These are phyloP conservation scores for Chloroclysta siterata DNA, from an alignment of 2,888 invertebrate genomes.

Conservation along the genomic window DNA sequence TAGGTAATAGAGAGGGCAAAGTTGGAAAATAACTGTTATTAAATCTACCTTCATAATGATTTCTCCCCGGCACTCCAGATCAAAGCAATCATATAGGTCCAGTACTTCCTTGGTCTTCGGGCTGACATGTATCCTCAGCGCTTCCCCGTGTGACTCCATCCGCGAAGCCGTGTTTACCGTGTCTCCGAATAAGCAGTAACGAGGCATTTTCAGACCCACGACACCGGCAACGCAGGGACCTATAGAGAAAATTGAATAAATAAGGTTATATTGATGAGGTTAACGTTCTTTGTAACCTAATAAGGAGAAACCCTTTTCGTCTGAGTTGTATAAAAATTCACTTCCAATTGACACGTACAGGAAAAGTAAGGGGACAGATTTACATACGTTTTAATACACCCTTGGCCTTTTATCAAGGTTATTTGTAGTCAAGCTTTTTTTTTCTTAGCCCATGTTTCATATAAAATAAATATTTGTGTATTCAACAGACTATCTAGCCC, in stretches of 20 bases:
- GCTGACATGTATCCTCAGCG: conserved; percentile 96
- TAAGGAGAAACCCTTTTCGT: too few relatives aligned
- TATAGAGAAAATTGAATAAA: conserved; percentile 46
- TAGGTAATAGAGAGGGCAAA: neutral
- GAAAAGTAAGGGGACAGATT: too few relatives aligned
- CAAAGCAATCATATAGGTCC: conserved; percentile 93
- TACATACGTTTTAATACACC: too few relatives aligned
- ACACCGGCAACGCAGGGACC: conserved; percentile 94
- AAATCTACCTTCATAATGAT: conserved; percentile 93
- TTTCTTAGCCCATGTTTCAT: too few relatives aligned
- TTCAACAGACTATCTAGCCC: too few relatives aligned
- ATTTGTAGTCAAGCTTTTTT: too few relatives aligned
- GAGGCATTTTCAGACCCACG: conserved; percentile 97
- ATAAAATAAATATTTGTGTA: too few relatives aligned
- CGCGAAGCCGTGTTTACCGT: conserved; percentile 96
- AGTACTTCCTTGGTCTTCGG: conserved; percentile 93
- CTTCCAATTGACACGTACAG: too few relatives aligned
- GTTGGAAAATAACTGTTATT: neutral
- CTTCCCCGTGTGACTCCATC: conserved; percentile 96
- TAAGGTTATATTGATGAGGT: too few relatives aligned
- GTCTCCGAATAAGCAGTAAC: conserved; percentile 96
- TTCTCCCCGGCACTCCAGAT: conserved; percentile 92
- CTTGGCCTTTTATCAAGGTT: too few relatives aligned
- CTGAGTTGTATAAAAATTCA: too few relatives aligned
- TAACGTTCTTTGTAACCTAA: neutral